These are phyloP conservation scores for Agriotes lineatus DNA, from an alignment of 2,888 invertebrate genomes.

Conservation along the genomic window DNA sequence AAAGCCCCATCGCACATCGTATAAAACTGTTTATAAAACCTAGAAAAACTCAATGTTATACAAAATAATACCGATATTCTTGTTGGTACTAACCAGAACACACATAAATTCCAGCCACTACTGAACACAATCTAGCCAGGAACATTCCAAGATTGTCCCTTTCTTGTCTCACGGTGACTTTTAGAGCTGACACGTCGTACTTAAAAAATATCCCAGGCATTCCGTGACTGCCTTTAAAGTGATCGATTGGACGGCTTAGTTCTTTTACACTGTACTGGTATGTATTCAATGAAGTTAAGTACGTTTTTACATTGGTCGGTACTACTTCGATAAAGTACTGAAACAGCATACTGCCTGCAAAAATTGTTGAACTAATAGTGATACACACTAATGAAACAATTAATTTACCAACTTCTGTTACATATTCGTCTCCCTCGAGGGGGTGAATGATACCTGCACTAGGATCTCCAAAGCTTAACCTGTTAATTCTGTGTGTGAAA, in stretches of 20 bases:
- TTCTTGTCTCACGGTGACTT: conserved; percentile 85
- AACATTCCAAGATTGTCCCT: conserved; percentile 84
- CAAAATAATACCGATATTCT: not conserved
- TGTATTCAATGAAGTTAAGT: conserved; percentile 79
- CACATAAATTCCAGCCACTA: conserved; percentile 93
- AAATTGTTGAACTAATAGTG: conserved; percentile 1
- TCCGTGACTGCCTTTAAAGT: conserved; percentile 87
- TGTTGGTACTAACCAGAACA: conserved; percentile 73
- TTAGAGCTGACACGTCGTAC: conserved; percentile 93
- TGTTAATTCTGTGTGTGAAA: conserved; percentile 95
- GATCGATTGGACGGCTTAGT: conserved; percentile 82
- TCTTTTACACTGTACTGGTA: conserved; percentile 97
- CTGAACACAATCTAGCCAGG: conserved; percentile 88
- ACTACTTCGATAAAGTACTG: conserved; percentile 97
- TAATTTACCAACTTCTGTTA: conserved; percentile 75
- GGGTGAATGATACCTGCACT: conserved; percentile 93
- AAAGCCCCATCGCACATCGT: conserved; percentile 43
- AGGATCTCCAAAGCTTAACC: conserved; percentile 93
- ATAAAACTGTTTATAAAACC: conserved; percentile 48
- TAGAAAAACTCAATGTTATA: conserved; percentile 30
- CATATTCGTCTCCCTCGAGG: conserved; percentile 93
- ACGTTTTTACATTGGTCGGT: conserved; percentile 91
- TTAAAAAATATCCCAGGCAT: conserved; percentile 95
- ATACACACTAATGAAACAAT: not conserved
- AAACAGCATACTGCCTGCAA: conserved; percentile 80